Conservation (phyloP, 2,888 invertebrate species). For the Psylliodes chrysocephalus region DNA sequence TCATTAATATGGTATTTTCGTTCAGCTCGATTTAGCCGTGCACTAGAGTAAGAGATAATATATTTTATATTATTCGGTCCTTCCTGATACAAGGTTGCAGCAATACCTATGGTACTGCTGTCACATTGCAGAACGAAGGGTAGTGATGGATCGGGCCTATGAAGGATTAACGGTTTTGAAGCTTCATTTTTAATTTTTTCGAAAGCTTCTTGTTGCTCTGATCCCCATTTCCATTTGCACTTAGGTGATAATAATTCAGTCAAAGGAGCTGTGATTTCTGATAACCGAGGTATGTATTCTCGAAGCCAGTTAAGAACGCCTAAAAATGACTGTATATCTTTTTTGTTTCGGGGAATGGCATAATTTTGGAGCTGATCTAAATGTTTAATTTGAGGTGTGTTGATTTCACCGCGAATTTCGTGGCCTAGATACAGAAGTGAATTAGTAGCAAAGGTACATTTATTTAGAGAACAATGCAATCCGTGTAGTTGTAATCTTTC, state of each 20-base stretch:
- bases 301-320: constrained; percentile 11
- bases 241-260: constrained; percentile 35
- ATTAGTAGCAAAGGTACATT: constrained; percentile 10
- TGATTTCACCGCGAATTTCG: neutral
- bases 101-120: constrained; percentile 29
- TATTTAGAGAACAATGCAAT: constrained; percentile 2
- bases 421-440: constrained; percentile 11
- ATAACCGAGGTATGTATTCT: constrained; percentile 5
- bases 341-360: neutral
- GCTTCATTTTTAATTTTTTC: constrained; percentile 31
- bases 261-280: constrained; percentile 42
- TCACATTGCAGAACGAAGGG: constrained; percentile 11
- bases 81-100: constrained; percentile 46
- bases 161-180: constrained; percentile 32
- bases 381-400: constrained; percentile 4
- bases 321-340: constrained; percentile 5
- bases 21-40: constrained; percentile 32
- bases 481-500: neutral
- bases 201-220: constrained; percentile 32
- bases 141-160: constrained; percentile 38
- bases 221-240: constrained; percentile 35
- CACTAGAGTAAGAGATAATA: constrained; percentile 44
- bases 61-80: neutral
- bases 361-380: neutral
- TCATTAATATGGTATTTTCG: no score